Base-by-base conservation (phyloP, 2,113 vertebrate species). In the Kryptolebias marmoratus region DNA sequence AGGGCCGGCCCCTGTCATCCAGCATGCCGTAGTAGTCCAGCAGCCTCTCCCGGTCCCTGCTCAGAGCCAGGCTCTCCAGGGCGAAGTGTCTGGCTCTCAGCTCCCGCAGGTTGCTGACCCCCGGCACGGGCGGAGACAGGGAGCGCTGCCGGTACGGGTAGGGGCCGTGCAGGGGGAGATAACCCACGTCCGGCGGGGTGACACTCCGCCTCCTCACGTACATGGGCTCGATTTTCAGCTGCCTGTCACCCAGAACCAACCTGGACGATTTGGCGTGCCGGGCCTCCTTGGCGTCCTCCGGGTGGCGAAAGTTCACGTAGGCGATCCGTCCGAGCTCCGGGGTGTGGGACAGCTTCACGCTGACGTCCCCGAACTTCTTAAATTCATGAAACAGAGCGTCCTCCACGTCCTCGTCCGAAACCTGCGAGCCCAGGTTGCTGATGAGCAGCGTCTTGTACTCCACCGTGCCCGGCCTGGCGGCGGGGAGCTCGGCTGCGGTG, bases 401-500 rank as follows among this genome's bases (percentile, higher is more conserved):
- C 91, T 98, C 97, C 64, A 98, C 94, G 81, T 97, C 95, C 89
- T 98, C 97, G 79, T 98, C 96, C 2, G 96, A 94, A 50, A 99
- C 92, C 89, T 97, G 95, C 4, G 97, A 95, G 79, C 96, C 96
- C 73, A 99, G 91, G 93, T 97, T 98, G 85, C 96, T 97, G 85
- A 99, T 95, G 61, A 99, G 94, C 73, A 99, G 91, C 9, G 97
- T 98, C 81, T 99, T 99, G 88, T 99, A 99, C 84, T 98, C 97
- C 80, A 95, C 89, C 0, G 93, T 93, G 9, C 84, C 88, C 0
- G 60, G 84, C 15, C 88, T 50, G 57, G 82, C 63, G 1, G 90
- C 87, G 22, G 89, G 93, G 12, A 85, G 27, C 86, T 94, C 47
- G 2, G 85, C 88, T 6, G 90, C 87, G 0, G 90, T 56, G 42